Percentiles rank a stretch among this genome's conserved stretches.
phyloP scores from a whole-genome alignment of 2,113 vertebrate species.

The Xiphias gladius region DNA sequence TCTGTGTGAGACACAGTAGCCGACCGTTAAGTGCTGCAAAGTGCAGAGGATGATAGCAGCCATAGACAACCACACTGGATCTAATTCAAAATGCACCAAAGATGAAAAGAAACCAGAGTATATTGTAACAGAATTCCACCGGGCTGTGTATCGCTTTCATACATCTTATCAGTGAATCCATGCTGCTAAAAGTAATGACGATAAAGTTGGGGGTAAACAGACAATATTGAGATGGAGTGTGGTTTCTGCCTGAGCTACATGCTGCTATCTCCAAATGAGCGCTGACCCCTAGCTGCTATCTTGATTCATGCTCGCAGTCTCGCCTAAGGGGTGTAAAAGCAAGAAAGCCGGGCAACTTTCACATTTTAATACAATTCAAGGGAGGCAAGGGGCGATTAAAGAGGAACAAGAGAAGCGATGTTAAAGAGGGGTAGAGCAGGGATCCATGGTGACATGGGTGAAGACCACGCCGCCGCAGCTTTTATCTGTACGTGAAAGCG shows the following conservation, averaged over 20 bases:
- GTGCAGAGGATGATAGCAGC: background rate
- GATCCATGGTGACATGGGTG: fast-evolving
- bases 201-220: constrained; percentile 32
- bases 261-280: constrained; percentile 5
- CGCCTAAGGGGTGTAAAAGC: background rate
- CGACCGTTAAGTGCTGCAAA: background rate
- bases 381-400: background rate
- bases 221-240: constrained; percentile 20
- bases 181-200: constrained; percentile 11
- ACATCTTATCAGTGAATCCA: constrained; percentile 29
- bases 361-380: constrained; percentile 3
- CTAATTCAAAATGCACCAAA: background rate
- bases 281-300: background rate
- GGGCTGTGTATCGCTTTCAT: background rate
- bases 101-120: background rate
- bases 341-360: background rate
- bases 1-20: no score
- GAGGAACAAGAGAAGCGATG: background rate
- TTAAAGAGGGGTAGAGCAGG: background rate
- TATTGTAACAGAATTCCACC: background rate
- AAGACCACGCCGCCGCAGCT: background rate
- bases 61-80: background rate
- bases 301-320: constrained; percentile 2
- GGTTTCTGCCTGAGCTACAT: background rate
- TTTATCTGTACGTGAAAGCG: background rate